Evolutionary conservation across 1,140 invertebrate species (phyloP).

Genomic region (Leguminivora glycinivorella): DNA sequence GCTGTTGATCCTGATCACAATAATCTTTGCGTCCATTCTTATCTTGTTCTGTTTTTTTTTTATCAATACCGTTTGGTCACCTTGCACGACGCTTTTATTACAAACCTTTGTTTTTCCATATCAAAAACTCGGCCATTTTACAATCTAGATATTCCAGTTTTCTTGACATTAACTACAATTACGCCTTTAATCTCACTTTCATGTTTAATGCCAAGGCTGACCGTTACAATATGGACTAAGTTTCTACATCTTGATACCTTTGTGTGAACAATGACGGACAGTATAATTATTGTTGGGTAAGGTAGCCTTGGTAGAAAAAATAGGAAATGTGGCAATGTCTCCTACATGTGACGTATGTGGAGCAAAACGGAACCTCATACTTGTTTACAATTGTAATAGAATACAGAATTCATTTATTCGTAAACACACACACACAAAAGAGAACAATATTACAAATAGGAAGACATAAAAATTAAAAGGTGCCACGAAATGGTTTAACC

Average conservation of each 20-base stretch:
- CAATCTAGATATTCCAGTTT: background rate
- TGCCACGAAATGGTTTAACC: too few relatives aligned
- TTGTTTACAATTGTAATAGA: too few relatives aligned
- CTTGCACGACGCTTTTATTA: too few relatives aligned
- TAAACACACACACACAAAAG: too few relatives aligned
- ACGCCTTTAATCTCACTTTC: background rate
- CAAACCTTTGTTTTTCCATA: background rate
- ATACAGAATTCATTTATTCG: too few relatives aligned
- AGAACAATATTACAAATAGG: too few relatives aligned
- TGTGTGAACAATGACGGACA: background rate
- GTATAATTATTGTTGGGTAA: conserved; percentile 17
- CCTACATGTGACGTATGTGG: conserved; percentile 34
- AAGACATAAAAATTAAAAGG: too few relatives aligned
- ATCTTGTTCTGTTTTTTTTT: too few relatives aligned
- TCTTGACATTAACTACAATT: background rate
- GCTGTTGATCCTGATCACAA: too few relatives aligned
- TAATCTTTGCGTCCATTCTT: too few relatives aligned
- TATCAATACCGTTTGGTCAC: too few relatives aligned
- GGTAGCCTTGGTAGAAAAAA: conserved; percentile 10
- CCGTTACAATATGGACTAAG: background rate
- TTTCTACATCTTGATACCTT: conserved; percentile 17
- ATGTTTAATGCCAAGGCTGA: conserved; percentile 3
- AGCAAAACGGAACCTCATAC: conserved; percentile 41
- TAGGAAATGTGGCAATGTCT: conserved; percentile 34
- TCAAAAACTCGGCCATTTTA: background rate